Percentiles rank a stretch among this genome's conserved stretches.
Conservation (phyloP, 2,797 vertebrate genomes). For the Amblyraja radiata region DNA sequence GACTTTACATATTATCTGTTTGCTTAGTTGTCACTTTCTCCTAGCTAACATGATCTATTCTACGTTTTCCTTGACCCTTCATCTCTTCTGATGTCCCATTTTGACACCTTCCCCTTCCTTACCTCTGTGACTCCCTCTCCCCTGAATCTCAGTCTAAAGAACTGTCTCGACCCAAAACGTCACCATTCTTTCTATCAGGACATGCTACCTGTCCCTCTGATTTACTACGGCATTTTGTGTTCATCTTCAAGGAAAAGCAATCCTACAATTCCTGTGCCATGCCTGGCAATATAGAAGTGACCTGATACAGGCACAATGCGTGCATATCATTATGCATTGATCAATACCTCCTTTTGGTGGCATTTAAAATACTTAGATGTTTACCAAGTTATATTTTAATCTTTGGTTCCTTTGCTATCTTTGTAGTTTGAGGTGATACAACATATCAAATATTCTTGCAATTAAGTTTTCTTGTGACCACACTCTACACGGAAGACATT, state of each 20-base stretch:
- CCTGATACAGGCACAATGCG: background rate
- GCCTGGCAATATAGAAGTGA: background rate
- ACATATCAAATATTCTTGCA: background rate
- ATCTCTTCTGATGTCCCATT: too few relatives aligned
- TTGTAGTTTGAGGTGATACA: background rate
- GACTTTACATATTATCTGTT: too few relatives aligned
- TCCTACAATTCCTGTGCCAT: background rate
- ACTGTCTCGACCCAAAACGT: too few relatives aligned
- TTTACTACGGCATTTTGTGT: too few relatives aligned
- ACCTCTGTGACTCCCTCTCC: too few relatives aligned
- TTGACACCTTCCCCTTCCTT: too few relatives aligned
- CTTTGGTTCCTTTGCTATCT: background rate
- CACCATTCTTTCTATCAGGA: too few relatives aligned
- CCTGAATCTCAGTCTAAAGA: too few relatives aligned
- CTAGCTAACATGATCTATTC: too few relatives aligned
- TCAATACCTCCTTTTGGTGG: background rate
- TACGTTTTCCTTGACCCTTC: too few relatives aligned
- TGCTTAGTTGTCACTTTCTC: too few relatives aligned
- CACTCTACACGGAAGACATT: background rate
- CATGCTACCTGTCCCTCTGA: too few relatives aligned
- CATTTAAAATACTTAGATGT: slow-evolving; percentile 7
- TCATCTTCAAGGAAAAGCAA: background rate
- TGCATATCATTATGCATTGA: background rate
- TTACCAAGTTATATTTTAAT: background rate
- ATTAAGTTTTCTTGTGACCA: background rate